A percentile compares a stretch with the other conserved stretches of the same genome.
Conservation (phyloP, 2,888 invertebrate species). For the Cataglyphis albicans region DNA sequence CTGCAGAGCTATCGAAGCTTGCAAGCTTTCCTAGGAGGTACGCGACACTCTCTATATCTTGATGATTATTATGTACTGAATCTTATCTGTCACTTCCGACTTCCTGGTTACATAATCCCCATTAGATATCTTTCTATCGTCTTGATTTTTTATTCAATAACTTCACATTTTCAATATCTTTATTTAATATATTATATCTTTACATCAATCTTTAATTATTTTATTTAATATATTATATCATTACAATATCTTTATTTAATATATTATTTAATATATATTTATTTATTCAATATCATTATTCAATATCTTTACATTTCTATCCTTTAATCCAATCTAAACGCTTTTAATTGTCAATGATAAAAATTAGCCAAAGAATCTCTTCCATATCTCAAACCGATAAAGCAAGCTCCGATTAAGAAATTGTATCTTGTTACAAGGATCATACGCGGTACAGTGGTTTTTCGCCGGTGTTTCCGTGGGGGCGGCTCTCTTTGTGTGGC, state of each 20-base stretch:
- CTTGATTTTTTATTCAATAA: background rate
- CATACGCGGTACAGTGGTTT: constrained; percentile 87
- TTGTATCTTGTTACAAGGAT: constrained; percentile 83
- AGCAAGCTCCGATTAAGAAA: background rate
- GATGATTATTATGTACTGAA: background rate
- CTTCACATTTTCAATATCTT: background rate
- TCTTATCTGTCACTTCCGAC: background rate
- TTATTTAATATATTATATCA: too few species aligned
- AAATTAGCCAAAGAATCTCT: background rate
- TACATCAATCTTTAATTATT: too few species aligned
- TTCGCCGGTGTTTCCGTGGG: constrained; percentile 87
- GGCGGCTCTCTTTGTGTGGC: constrained; percentile 85
- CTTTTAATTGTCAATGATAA: background rate
- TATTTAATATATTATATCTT: background rate
- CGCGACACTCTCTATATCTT: background rate
- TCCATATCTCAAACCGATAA: background rate
- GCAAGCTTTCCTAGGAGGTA: constrained; percentile 80
- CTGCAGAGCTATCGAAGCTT: constrained; percentile 87
- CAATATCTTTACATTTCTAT: background rate
- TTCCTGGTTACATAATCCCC: background rate
- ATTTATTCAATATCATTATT: too few species aligned
- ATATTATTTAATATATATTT: too few species aligned
- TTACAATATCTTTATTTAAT: too few species aligned
- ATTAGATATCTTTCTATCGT: background rate
- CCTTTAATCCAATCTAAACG: background rate